Percentiles rank a stretch among this genome's conserved stretches.
These are phyloP conservation scores for Ciconia maguari DNA, from an alignment of 2,113 vertebrate species.

Conservation along the genomic window DNA sequence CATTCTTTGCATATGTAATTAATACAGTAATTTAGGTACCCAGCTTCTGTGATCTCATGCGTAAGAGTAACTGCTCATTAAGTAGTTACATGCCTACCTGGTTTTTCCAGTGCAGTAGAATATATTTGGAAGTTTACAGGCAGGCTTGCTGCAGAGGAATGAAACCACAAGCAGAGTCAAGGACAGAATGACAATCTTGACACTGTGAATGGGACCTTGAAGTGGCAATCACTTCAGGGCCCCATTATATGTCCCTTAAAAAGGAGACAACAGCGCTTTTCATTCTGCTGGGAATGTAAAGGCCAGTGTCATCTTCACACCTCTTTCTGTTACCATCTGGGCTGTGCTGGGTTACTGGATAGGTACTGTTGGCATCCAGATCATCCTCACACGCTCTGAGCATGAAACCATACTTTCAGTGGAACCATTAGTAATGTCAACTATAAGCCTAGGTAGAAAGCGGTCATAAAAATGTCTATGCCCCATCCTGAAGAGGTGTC, in stretches of 20 bases:
- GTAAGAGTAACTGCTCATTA: neutral
- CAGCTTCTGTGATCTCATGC: neutral
- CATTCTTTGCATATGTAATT: neutral
- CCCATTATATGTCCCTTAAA: neutral
- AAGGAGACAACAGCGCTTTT: neutral
- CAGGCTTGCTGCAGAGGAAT: neutral
- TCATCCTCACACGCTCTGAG: neutral
- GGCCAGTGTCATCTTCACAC: neutral
- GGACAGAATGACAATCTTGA: neutral
- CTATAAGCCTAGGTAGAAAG: neutral
- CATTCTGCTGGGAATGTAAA: neutral
- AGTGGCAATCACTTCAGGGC: neutral
- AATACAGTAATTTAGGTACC: neutral
- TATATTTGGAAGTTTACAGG: neutral
- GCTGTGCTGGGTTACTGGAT: neutral
- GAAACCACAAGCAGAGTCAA: neutral
- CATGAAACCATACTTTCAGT: neutral
- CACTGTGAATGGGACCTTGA: neutral
- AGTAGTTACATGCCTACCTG: neutral
- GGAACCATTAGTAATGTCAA: neutral
- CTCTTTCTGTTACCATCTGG: neutral
- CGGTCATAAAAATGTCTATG: neutral
- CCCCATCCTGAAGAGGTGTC: neutral
- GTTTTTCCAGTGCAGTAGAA: constrained; percentile 23
- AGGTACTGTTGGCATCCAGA: neutral